These are phyloP conservation scores for Ophioninae sp. DNA, from an alignment of 2,888 invertebrate genomes.

Conservation along the genomic window DNA sequence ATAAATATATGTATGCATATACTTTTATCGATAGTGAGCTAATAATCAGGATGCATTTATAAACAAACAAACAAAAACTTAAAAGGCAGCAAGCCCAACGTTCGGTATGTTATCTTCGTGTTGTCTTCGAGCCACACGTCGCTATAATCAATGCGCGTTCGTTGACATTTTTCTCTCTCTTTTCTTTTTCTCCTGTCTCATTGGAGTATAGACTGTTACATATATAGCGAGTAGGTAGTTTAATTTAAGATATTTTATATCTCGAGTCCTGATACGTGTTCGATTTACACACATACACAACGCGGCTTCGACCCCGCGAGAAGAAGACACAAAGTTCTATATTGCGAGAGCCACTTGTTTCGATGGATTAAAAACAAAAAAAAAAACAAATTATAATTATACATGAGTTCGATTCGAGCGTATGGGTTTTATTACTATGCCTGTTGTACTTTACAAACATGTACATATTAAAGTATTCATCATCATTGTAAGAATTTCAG, in stretches of 20 bases:
- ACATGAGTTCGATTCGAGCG: constrained; percentile 36
- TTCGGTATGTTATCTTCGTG: constrained; percentile 30
- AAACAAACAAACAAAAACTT: background rate
- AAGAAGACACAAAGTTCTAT: constrained; percentile 2
- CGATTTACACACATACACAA: constrained; percentile 20
- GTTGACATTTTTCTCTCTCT: constrained; percentile 25
- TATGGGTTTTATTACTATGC: constrained; percentile 49
- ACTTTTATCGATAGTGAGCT: background rate
- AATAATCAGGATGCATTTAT: constrained; percentile 6
- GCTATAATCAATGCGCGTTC: constrained; percentile 23
- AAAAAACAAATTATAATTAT: constrained; percentile 28
- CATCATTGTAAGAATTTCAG: constrained; percentile 11
- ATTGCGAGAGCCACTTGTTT: constrained; percentile 18
- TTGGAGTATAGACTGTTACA: constrained; percentile 61
- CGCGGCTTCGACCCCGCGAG: background rate
- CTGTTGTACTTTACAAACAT: constrained; percentile 58
- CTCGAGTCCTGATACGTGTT: constrained; percentile 33
- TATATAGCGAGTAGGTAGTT: constrained; percentile 54
- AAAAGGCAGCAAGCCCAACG: constrained; percentile 31
- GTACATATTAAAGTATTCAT: constrained; percentile 53
- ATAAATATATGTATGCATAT: background rate
- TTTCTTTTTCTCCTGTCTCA: constrained; percentile 2
- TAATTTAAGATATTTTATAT: constrained; percentile 62
- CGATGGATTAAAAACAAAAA: constrained; percentile 27
- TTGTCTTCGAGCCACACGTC: constrained; percentile 20